These are phyloP conservation scores for Naso thynnoides DNA, from an alignment of 2,797 vertebrate genomes.

Conservation along the genomic window DNA sequence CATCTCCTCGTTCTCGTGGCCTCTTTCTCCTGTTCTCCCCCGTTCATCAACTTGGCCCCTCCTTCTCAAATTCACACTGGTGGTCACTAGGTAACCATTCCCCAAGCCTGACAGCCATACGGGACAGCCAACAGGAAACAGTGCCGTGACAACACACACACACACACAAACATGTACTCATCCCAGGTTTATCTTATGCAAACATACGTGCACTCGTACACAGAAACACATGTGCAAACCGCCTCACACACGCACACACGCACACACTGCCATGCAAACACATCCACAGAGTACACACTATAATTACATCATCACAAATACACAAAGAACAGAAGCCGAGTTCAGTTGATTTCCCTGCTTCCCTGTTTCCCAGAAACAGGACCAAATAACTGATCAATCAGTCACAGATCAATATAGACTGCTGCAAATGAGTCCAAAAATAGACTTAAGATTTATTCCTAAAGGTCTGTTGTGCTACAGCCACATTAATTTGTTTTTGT, in stretches of 20 bases:
- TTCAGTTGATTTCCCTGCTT: too few relatives aligned
- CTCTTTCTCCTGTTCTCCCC: too few relatives aligned
- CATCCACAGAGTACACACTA: neutral
- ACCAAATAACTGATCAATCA: neutral
- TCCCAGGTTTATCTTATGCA: neutral
- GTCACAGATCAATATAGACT: neutral
- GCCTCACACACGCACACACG: neutral
- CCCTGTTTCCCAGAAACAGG: too few relatives aligned
- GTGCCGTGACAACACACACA: conserved; percentile 8
- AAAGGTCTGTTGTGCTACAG: too few relatives aligned
- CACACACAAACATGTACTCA: neutral
- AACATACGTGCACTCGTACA: neutral
- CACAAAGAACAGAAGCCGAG: neutral
- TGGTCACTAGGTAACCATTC: too few relatives aligned
- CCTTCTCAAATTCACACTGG: too few relatives aligned
- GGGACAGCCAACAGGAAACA: too few relatives aligned
- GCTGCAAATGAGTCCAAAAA: neutral
- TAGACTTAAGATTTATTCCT: too few relatives aligned
- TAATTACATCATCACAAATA: neutral
- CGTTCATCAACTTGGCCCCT: too few relatives aligned
- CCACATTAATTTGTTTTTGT: too few relatives aligned
- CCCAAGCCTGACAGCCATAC: too few relatives aligned
- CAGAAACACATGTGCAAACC: conserved; percentile 10
- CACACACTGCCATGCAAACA: conserved; percentile 11
- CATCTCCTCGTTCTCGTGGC: too few relatives aligned